Evolutionary conservation across 2,888 invertebrate genomes (phyloP).

Genomic region (Notodonta ziczac): DNA sequence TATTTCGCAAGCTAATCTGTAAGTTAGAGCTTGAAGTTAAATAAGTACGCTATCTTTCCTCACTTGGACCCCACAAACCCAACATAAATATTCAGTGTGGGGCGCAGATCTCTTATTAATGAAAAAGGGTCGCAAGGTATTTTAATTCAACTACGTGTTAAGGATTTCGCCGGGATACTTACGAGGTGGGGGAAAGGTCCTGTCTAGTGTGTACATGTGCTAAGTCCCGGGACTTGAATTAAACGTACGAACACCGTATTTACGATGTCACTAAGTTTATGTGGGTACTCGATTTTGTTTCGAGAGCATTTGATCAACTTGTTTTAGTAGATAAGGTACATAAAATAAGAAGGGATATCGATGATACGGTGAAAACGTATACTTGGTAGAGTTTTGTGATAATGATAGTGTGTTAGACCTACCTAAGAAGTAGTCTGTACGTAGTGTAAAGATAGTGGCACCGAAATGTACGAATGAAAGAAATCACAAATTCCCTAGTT

Average conservation of each 20-base stretch:
- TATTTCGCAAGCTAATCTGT: too few species aligned
- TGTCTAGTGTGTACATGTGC: conserved; percentile 20
- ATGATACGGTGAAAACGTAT: too few species aligned
- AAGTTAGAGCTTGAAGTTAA: not conserved
- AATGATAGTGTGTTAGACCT: too few species aligned
- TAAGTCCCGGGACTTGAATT: conserved; percentile 12
- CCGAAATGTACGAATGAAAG: too few species aligned
- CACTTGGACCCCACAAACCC: conserved; percentile 46
- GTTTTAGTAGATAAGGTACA: too few species aligned
- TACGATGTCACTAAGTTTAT: conserved; percentile 1
- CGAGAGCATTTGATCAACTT: not conserved
- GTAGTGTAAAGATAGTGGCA: too few species aligned
- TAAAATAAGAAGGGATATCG: too few species aligned
- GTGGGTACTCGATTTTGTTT: not conserved
- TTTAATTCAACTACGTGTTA: conserved; percentile 85
- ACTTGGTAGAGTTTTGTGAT: too few species aligned
- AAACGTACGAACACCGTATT: conserved; percentile 1
- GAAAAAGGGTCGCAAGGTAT: conserved; percentile 84
- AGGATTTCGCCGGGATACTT: conserved; percentile 69
- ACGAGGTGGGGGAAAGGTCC: conserved; percentile 37
- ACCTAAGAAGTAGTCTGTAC: too few species aligned
- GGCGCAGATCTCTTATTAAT: conserved; percentile 83
- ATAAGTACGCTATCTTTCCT: conserved; percentile 10
- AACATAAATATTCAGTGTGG: conserved; percentile 82
- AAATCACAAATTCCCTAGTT: too few species aligned